A percentile compares a stretch with the other conserved stretches of the same genome.
phyloP scores from a whole-genome alignment of 1,140 invertebrate genomes.

The Colletes gigas region DNA sequence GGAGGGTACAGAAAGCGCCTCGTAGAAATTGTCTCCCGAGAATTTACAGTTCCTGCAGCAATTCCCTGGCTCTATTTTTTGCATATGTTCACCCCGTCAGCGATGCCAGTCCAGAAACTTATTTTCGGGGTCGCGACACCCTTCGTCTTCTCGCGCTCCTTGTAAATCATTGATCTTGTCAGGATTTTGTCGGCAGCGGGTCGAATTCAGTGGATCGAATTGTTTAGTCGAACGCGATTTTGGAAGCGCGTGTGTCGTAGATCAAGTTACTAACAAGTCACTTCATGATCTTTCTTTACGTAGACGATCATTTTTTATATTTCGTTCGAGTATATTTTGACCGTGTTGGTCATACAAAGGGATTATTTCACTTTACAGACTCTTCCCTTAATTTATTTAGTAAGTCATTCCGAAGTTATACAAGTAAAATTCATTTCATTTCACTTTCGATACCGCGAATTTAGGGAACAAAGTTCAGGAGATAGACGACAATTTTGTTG shows the following conservation, averaged over 20 bases:
- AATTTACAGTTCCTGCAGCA: slow-evolving; percentile 73
- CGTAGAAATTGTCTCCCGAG: slow-evolving; percentile 71
- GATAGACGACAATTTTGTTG: background rate
- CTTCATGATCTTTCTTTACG: too few species aligned
- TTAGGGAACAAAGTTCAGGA: background rate
- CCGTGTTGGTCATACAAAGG: too few species aligned
- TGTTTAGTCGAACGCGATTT: background rate
- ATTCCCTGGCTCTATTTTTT: slow-evolving; percentile 68
- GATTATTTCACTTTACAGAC: too few species aligned
- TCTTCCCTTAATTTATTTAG: too few species aligned
- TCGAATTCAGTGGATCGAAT: background rate
- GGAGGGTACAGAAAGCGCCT: slow-evolving; percentile 59
- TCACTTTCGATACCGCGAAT: too few species aligned
- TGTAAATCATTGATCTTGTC: slow-evolving; percentile 77
- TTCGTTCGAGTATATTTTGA: too few species aligned
- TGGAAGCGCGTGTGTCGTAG: background rate
- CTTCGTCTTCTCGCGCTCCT: slow-evolving; percentile 57
- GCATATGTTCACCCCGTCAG: slow-evolving; percentile 71
- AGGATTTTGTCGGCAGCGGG: background rate
- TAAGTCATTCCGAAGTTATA: too few species aligned
- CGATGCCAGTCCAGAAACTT: slow-evolving; percentile 72
- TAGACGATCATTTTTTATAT: too few species aligned
- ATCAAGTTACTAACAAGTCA: background rate
- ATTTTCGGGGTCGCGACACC: slow-evolving; percentile 62
- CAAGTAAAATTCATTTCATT: too few species aligned